Conservation (phyloP, 2,888 invertebrate genomes). For the Sabatieria punctata region DNA sequence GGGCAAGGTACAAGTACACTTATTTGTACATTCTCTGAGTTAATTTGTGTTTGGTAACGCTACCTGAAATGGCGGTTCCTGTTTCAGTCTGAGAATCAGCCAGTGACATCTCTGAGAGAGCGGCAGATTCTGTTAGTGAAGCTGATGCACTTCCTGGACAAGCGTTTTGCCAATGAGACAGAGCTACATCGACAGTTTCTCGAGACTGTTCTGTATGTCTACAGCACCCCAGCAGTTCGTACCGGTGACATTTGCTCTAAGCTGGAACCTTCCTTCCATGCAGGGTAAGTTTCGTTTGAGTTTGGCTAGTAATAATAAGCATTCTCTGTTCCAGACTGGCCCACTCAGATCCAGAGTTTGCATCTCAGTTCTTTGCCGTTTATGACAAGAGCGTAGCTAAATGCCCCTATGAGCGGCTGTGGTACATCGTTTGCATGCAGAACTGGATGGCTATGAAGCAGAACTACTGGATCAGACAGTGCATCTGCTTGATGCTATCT, state of each 20-base stretch:
- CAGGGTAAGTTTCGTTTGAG: conserved; percentile 51
- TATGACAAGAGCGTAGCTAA: conserved; percentile 67
- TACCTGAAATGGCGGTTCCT: too few species aligned
- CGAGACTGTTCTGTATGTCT: conserved; percentile 77
- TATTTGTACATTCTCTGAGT: too few species aligned
- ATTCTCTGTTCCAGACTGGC: conserved; percentile 35
- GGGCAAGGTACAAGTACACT: background rate
- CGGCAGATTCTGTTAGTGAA: conserved; percentile 84
- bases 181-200: conserved; percentile 79
- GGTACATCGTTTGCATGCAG: conserved; percentile 77
- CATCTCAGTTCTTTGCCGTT: conserved; percentile 78
- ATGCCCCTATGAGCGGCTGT: conserved; percentile 60
- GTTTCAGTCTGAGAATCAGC: too few species aligned
- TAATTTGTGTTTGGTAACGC: too few species aligned
- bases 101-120: conserved; percentile 60
- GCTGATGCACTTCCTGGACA: conserved; percentile 73
- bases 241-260: conserved; percentile 82
- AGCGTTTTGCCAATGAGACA: conserved; percentile 65
- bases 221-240: conserved; percentile 49
- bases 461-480: conserved; percentile 95
- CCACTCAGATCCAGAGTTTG: conserved; percentile 67
- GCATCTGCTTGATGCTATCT: conserved; percentile 29
- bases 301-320: too few species aligned
- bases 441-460: conserved; percentile 93
- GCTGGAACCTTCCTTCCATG: conserved; percentile 78